A percentile compares a stretch with the other conserved stretches of the same genome.
These are phyloP conservation scores for Xylota sylvarum DNA, from an alignment of 2,888 invertebrate species.

Conservation along the genomic window DNA sequence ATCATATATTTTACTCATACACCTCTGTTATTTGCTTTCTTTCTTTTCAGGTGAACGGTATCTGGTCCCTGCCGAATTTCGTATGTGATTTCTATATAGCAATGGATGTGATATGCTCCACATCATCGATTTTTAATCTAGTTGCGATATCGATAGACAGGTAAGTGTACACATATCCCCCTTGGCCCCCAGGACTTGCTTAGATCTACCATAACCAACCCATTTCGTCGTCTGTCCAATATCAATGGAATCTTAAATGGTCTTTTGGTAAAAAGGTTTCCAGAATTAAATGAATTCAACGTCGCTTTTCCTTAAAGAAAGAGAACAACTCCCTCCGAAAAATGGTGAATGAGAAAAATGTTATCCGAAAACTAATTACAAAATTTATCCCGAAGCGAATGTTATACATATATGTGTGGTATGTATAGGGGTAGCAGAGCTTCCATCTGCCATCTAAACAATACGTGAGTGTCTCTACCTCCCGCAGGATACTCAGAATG, in stretches of 20 bases:
- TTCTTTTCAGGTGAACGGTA: constrained; percentile 90
- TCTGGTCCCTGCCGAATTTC: constrained; percentile 95
- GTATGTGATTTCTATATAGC: constrained; percentile 99
- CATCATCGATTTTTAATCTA: constrained; percentile 98
- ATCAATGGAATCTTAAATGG: constrained; percentile 5
- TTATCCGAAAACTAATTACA: constrained; percentile 29
- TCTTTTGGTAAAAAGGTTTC: not conserved
- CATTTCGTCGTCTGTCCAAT: not conserved
- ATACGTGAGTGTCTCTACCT: constrained; percentile 1
- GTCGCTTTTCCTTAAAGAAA: not conserved
- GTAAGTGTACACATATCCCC: constrained; percentile 86
- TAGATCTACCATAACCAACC: not conserved
- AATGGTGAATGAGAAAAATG: not conserved
- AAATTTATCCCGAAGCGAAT: constrained; percentile 4
- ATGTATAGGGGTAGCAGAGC: not conserved
- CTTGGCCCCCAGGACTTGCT: not conserved
- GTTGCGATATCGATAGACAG: constrained; percentile 99
- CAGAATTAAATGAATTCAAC: not conserved
- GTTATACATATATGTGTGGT: too few species aligned
- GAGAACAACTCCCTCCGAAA: not conserved
- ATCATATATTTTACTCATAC: constrained; percentile 11
- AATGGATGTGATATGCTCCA: constrained; percentile 98
- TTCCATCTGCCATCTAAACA: not conserved
- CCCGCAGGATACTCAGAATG: not conserved
- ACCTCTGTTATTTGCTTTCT: constrained; percentile 29